Base-by-base conservation (phyloP, 23 tunicate genomes). In the Phallusia fumigata region DNA sequence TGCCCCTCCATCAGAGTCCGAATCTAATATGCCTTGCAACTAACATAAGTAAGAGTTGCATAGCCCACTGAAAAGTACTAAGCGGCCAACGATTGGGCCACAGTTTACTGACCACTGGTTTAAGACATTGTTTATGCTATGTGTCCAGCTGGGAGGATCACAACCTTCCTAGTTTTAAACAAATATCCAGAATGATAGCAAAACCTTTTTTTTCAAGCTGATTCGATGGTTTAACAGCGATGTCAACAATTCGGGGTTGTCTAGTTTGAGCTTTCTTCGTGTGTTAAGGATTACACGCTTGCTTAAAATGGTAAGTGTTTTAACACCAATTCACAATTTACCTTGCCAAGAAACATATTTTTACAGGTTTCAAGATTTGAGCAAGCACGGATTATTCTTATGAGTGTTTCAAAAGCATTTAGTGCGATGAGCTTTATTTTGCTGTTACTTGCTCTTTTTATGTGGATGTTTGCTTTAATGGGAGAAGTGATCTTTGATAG, bases 381-480 rank as follows among this genome's bases (percentile, higher is more conserved):
- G 52, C 95, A 91, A 82, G 99, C 92, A 22, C 51, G 95, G 31
- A 85, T 90, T 36, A 96, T 96, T 32, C 50, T 91, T 36, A 36
- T 84, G 83, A 83, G 93, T 33, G 90, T 96, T 26, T 64, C 86
- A 13, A 96, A 96, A 88, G 99, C 99, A 19, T 87, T 96, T 53
- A 91, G 96, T 47, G 90, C 96, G 26, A 91, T 96, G 93, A 76
- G 89, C 13, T 85, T 89, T 74, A 96, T 96, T 65, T 65, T 96
- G 28, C 76, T 96, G 10, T 79, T 96, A 35, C 84, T 96, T 64
- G 96, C 91, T 18, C 79, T 96, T 47, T 88, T 96, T 64, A 88
- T 96, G 96, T 91, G 92, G 93, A 85, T 89, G 69, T 96, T 91
- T 82, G 93, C 96, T 12, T 36, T 96, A 0, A 80, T 88, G 88